Percentiles rank a stretch among this genome's conserved stretches.
Conservation (phyloP, 2,888 invertebrate species). For the Apodemia zela region DNA sequence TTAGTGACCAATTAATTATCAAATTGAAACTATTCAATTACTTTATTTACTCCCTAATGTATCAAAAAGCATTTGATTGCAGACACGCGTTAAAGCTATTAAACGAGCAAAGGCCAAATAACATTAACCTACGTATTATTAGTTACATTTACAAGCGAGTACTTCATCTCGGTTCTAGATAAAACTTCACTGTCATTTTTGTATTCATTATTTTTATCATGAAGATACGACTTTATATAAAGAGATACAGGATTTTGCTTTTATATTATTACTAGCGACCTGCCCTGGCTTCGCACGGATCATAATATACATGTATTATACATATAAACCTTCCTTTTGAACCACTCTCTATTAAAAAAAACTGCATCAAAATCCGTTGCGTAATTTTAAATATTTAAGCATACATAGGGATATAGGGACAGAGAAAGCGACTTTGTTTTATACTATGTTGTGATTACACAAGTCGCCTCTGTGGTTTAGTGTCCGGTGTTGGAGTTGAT, state of each 20-base stretch:
- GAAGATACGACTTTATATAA: neutral
- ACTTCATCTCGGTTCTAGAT: conserved; percentile 8
- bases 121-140: conserved; percentile 20
- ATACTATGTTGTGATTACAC: too few species aligned
- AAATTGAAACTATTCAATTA: neutral
- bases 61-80: conserved; percentile 6
- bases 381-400: too few species aligned
- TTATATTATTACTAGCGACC: neutral
- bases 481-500: too few species aligned
- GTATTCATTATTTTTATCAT: conserved; percentile 2
- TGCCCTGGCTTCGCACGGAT: too few species aligned
- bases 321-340: too few species aligned
- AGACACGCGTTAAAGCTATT: conserved; percentile 21
- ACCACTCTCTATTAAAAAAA: too few species aligned
- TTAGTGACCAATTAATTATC: conserved; percentile 3
- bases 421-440: too few species aligned
- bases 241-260: neutral
- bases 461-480: too few species aligned
- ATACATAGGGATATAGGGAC: too few species aligned
- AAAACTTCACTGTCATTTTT: conserved; percentile 1
- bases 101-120: conserved; percentile 18
- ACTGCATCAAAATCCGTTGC: too few species aligned
- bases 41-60: conserved; percentile 1
- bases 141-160: neutral
- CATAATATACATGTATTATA: too few species aligned